Percentiles rank a stretch among this genome's conserved stretches.
These are phyloP conservation scores for Harmothoe impar DNA, from an alignment of 2,888 invertebrate genomes.

Conservation along the genomic window DNA sequence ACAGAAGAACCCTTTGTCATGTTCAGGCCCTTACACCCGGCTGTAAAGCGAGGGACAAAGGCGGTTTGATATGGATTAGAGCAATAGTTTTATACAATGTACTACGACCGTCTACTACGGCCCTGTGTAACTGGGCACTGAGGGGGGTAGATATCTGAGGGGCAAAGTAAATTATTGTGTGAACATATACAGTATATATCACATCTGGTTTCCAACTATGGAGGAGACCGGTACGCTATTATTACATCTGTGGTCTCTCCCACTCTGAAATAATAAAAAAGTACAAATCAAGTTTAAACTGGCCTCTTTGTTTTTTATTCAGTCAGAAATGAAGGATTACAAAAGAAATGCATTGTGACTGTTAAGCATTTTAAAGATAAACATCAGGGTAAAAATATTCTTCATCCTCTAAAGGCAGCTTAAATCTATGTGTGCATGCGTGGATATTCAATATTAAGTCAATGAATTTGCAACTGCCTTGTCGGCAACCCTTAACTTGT, in stretches of 20 bases:
- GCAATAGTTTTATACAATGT: constrained; percentile 37
- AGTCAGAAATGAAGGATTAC: too few relatives aligned
- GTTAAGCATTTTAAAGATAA: too few relatives aligned
- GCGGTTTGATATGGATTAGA: background rate
- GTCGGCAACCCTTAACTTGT: too few relatives aligned
- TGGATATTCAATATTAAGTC: too few relatives aligned
- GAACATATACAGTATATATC: constrained; percentile 27
- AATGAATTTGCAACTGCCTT: too few relatives aligned
- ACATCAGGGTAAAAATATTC: too few relatives aligned
- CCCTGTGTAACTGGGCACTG: background rate
- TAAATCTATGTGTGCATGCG: too few relatives aligned
- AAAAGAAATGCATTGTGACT: too few relatives aligned
- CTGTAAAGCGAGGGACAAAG: background rate
- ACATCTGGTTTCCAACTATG: constrained; percentile 17
- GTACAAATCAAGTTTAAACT: background rate
- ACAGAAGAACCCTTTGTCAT: background rate
- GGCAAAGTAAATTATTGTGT: constrained; percentile 33
- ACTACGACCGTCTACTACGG: background rate
- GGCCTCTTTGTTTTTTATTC: background rate
- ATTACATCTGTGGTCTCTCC: constrained; percentile 33
- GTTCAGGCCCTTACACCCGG: background rate
- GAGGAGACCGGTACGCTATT: background rate
- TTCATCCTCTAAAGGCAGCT: too few relatives aligned
- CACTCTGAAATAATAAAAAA: constrained; percentile 11
- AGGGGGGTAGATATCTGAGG: background rate